Conservation (phyloP, 2,888 invertebrate genomes). For the Drosophila meridionalis region DNA sequence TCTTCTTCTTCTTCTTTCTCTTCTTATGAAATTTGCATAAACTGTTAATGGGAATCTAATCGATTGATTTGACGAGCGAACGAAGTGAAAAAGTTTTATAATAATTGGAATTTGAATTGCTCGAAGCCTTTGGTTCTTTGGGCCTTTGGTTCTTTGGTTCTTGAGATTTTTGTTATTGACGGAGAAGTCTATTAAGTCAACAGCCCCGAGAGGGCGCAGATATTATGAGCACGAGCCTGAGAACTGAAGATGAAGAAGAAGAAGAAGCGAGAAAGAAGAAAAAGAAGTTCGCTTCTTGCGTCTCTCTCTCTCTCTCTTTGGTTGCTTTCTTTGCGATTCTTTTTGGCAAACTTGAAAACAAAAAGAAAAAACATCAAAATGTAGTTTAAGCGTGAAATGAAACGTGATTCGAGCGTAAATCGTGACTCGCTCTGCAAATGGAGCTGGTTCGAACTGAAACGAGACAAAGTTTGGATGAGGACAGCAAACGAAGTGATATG, state of each 20-base stretch:
- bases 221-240: constrained; percentile 13
- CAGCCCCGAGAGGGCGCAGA: neutral
- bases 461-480: neutral
- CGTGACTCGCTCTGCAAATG: neutral
- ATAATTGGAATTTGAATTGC: neutral
- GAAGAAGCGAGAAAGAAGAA: neutral
- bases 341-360: neutral
- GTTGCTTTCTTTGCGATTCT: neutral
- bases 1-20: neutral
- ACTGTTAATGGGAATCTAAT: constrained; percentile 44
- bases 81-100: neutral
- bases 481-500: neutral
- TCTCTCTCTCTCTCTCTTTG: constrained; percentile 2
- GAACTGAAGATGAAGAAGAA: neutral
- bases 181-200: constrained; percentile 9
- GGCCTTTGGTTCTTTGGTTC: neutral
- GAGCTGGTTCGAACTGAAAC: neutral
- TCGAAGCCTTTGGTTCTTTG: neutral
- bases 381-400: neutral
- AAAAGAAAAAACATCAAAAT: neutral
- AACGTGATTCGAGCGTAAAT: neutral
- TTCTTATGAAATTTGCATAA: constrained; percentile 33
- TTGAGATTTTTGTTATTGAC: neutral
- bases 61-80: constrained; percentile 13
- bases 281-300: neutral